Conservation (phyloP, 2,888 invertebrate genomes). For the Limnephilus lunatus region DNA sequence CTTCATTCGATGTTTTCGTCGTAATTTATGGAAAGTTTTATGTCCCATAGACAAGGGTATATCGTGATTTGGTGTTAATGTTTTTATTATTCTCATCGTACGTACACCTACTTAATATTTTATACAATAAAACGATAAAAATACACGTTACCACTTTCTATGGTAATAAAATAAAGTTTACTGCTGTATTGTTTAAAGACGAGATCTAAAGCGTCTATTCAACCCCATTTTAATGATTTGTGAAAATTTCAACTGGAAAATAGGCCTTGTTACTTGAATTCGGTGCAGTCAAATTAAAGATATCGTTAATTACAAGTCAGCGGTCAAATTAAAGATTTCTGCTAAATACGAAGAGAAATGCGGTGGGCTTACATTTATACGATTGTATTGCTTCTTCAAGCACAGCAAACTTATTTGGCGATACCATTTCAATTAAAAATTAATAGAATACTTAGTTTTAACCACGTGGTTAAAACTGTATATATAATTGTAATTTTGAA, state of each 20-base stretch:
- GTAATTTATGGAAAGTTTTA: conserved; percentile 58
- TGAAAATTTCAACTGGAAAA: not conserved
- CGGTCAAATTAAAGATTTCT: too few relatives aligned
- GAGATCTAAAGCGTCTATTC: not conserved
- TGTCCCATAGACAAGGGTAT: conserved; percentile 26
- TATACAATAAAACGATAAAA: not conserved
- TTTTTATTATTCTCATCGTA: conserved; percentile 27
- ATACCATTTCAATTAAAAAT: too few relatives aligned
- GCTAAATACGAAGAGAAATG: too few relatives aligned
- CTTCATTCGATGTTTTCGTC: conserved; percentile 60
- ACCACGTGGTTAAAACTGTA: too few relatives aligned
- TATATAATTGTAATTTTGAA: too few relatives aligned
- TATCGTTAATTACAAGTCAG: too few relatives aligned
- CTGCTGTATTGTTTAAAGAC: not conserved
- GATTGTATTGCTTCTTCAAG: too few relatives aligned
- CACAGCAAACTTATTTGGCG: too few relatives aligned
- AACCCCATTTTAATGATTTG: not conserved
- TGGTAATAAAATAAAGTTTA: not conserved
- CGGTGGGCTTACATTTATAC: too few relatives aligned
- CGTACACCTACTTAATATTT: not conserved
- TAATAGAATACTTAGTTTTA: too few relatives aligned
- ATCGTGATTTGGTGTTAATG: conserved; percentile 55
- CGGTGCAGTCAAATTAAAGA: too few relatives aligned
- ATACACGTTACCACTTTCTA: not conserved
- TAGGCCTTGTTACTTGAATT: too few relatives aligned